Conservation (phyloP, 2,888 invertebrate genomes). For the Drosophila neotestacea region DNA sequence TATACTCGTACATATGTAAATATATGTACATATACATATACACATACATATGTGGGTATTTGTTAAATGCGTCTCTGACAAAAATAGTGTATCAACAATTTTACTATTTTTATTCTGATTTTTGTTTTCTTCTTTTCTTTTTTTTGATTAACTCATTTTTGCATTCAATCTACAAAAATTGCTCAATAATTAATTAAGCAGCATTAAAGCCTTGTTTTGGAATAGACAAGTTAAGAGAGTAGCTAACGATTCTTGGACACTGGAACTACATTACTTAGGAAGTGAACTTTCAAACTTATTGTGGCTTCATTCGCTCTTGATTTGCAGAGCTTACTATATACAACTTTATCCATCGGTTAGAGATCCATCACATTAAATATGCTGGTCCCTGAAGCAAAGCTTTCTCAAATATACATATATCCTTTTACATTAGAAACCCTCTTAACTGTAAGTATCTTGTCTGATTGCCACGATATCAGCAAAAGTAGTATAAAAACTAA, state of each 20-base stretch:
- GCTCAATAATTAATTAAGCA: slow-evolving; percentile 56
- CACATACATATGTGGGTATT: slow-evolving; percentile 58
- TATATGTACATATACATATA: slow-evolving; percentile 40
- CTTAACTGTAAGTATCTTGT: not conserved
- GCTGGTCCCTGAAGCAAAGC: not conserved
- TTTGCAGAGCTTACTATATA: not conserved
- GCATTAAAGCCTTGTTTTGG: slow-evolving; percentile 41
- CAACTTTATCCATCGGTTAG: not conserved
- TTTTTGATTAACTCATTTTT: slow-evolving; percentile 49
- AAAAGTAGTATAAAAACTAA: slow-evolving; percentile 5
- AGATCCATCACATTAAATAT: not conserved
- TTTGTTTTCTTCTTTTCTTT: not conserved
- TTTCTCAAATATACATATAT: not conserved
- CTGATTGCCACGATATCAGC: slow-evolving; percentile 11
- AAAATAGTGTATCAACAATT: slow-evolving; percentile 71
- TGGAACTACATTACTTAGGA: slow-evolving; percentile 1
- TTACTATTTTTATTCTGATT: slow-evolving; percentile 21
- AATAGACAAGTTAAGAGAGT: slow-evolving; percentile 32
- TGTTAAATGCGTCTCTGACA: slow-evolving; percentile 77
- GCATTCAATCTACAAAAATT: slow-evolving; percentile 43
- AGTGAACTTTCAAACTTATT: not conserved
- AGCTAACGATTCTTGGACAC: slow-evolving; percentile 30
- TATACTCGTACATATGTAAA: slow-evolving; percentile 38
- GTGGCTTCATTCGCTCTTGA: slow-evolving; percentile 11
- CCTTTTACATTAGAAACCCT: not conserved